These are phyloP conservation scores for Alligator mississippiensis DNA, from an alignment of 2,113 vertebrate genomes.

Conservation along the genomic window DNA sequence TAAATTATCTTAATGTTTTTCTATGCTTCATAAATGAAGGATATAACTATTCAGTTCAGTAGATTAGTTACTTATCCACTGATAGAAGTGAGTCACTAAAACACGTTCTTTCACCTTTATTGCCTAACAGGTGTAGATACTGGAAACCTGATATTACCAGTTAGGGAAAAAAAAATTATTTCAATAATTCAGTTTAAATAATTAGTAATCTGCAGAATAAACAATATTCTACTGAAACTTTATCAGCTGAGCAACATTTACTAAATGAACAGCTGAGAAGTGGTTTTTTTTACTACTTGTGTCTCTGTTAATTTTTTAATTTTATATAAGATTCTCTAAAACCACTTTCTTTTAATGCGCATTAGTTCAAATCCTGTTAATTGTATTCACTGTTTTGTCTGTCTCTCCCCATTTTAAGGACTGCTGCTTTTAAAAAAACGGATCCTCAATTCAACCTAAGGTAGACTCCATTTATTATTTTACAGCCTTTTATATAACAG, in stretches of 20 bases:
- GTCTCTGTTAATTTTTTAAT: neutral
- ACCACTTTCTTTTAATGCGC: neutral
- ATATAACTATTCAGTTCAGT: neutral
- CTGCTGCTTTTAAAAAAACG: neutral
- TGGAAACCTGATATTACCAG: neutral
- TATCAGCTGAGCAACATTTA: neutral
- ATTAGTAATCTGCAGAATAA: neutral
- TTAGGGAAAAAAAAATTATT: too few relatives aligned
- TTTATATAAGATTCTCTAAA: neutral
- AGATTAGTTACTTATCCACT: neutral
- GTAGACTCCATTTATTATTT: neutral
- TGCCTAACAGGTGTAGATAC: neutral
- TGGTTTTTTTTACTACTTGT: neutral
- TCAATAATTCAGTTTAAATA: too few relatives aligned
- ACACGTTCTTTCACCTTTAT: neutral
- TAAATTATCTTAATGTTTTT: neutral
- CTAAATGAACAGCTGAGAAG: neutral
- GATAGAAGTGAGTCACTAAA: neutral
- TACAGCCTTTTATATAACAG: accelerated
- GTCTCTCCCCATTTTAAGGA: neutral
- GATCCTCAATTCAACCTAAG: neutral
- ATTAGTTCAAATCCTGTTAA: neutral
- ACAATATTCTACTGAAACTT: neutral
- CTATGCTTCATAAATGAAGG: neutral
- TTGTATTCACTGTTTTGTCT: neutral